A percentile compares a stretch with the other conserved stretches of the same genome.
phyloP scores from a whole-genome alignment of 1,140 invertebrate genomes.

The Drosophila ogumai region DNA sequence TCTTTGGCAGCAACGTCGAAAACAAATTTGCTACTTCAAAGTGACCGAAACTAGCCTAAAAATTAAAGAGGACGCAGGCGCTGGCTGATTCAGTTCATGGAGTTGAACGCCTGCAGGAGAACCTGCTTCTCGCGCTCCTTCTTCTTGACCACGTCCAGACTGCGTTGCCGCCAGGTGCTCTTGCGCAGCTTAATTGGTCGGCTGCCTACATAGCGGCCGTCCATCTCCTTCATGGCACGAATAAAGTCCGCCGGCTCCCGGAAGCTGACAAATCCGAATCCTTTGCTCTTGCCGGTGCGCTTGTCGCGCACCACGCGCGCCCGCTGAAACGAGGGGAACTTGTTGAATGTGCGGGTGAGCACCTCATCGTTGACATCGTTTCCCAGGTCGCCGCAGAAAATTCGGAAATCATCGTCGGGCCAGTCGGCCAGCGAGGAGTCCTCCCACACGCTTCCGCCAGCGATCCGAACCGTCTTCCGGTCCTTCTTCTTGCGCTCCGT shows the following conservation, averaged over 20 bases:
- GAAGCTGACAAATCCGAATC: conserved; percentile 99
- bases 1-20: conserved; percentile 58
- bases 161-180: conserved; percentile 97
- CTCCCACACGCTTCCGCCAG: conserved; percentile 97
- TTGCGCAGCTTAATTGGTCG: conserved; percentile 99
- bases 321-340: conserved; percentile 97
- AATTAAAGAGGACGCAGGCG: background rate
- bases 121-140: conserved; percentile 96
- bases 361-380: conserved; percentile 99
- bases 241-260: conserved; percentile 99
- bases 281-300: conserved; percentile 98
- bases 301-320: conserved; percentile 99
- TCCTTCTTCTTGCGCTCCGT: conserved; percentile 88
- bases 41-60: conserved; percentile 75
- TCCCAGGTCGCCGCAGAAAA: conserved; percentile 99
- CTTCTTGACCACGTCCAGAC: conserved; percentile 96
- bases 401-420: conserved; percentile 98
- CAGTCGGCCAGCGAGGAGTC: conserved; percentile 96
- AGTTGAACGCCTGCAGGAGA: conserved; percentile 89
- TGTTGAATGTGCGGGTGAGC: conserved; percentile 95
- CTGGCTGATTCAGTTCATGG: conserved; percentile 50
- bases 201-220: conserved; percentile 98
- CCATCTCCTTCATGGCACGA: conserved; percentile 99
- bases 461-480: conserved; percentile 91
- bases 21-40: conserved; percentile 69